Conservation (phyloP, 2,888 invertebrate genomes). For the Chymomyza caudatula region DNA sequence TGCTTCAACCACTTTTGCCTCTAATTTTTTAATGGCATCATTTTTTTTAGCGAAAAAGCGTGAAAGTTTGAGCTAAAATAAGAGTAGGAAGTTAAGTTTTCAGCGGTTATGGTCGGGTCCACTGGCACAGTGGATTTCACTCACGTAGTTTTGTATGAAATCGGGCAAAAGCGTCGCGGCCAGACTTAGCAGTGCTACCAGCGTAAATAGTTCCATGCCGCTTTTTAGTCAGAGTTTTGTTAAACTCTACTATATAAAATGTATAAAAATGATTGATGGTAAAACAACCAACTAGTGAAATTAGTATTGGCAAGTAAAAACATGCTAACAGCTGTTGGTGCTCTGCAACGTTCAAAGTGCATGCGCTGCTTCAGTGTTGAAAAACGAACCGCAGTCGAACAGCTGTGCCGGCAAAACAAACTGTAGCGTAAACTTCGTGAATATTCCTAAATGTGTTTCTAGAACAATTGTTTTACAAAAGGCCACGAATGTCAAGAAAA, state of each 20-base stretch:
- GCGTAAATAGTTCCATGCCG: conserved; percentile 43
- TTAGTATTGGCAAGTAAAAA: neutral
- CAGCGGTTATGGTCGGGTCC: neutral
- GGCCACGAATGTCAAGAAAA: neutral
- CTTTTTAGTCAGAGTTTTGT: conserved; percentile 30
- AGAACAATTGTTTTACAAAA: conserved; percentile 27
- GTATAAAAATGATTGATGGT: neutral
- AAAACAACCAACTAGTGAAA: neutral
- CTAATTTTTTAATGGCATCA: conserved; percentile 12
- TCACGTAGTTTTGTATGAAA: conserved; percentile 53
- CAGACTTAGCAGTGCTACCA: conserved; percentile 52
- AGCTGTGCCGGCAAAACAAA: conserved; percentile 51
- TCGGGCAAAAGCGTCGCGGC: conserved; percentile 59
- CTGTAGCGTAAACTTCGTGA: conserved; percentile 3
- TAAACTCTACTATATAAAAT: conserved; percentile 11
- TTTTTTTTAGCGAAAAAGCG: conserved; percentile 40
- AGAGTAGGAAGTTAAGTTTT: neutral
- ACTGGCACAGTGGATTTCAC: neutral
- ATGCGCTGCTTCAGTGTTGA: neutral
- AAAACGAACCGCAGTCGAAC: neutral
- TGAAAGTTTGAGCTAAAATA: conserved; percentile 48
- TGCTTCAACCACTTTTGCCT: conserved; percentile 48
- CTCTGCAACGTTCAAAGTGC: neutral
- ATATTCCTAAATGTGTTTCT: neutral
- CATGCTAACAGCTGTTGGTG: conserved; percentile 30